These are phyloP conservation scores for Nudaria mundana DNA, from an alignment of 2,888 invertebrate species.

Conservation along the genomic window DNA sequence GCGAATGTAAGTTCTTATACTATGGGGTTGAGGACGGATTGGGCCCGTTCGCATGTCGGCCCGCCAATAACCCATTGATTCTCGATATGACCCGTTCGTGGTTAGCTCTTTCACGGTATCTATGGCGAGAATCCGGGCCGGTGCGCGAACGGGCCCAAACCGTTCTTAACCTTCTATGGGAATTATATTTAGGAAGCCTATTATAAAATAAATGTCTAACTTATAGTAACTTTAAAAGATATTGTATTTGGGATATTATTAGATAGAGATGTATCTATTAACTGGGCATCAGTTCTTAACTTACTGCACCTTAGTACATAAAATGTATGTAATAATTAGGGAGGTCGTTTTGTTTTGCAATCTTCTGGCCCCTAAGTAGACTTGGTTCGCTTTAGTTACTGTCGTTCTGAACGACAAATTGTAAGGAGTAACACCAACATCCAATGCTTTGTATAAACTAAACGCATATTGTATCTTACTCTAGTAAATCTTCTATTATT, in stretches of 20 bases:
- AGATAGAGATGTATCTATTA: constrained; percentile 48
- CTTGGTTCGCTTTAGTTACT: constrained; percentile 64
- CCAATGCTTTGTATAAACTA: constrained; percentile 60
- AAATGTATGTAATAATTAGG: constrained; percentile 32
- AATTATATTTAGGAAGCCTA: no score
- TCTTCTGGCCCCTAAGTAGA: constrained; percentile 38
- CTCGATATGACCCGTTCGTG: no score
- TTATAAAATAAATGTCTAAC: constrained; percentile 1
- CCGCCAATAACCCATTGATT: no score
- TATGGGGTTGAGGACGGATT: no score
- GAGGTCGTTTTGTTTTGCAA: constrained; percentile 51
- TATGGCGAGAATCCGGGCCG: no score
- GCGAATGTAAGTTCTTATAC: no score
- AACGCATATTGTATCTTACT: constrained; percentile 43
- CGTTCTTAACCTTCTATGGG: no score
- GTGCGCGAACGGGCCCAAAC: no score
- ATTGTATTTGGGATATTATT: constrained; percentile 70
- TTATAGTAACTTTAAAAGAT: constrained; percentile 50
- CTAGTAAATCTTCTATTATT: constrained; percentile 45
- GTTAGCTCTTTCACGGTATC: no score
- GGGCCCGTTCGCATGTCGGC: no score
- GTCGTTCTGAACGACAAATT: constrained; percentile 58
- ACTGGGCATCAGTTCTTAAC: constrained; percentile 46
- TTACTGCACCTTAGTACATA: constrained; percentile 55
- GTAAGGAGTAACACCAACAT: constrained; percentile 75